Base-by-base conservation (phyloP, 1,140 invertebrate genomes). In the Drosophila leontia region DNA sequence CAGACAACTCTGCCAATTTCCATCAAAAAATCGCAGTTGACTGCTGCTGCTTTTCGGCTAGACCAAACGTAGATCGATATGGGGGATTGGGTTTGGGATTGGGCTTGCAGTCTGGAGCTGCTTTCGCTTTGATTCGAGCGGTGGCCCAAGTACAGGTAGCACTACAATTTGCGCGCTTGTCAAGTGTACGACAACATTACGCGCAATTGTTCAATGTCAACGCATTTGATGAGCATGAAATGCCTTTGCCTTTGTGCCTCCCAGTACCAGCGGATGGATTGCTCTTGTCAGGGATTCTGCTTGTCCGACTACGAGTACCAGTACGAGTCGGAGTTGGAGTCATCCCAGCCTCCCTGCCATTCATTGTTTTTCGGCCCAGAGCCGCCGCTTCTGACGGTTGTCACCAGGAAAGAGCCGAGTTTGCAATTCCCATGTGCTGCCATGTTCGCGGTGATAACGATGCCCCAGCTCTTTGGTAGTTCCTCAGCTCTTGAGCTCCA, bases 141-240 rank as follows among this genome's bases (percentile, higher is more conserved):
- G 35, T 26, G 50, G 61, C 39, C 61, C 42, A 59, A 41, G 78
- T 65, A 76, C 82, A 90, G 81, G 85, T 86, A 86, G 83, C 83
- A 83, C 86, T 90, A 90, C 85, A 90, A 90, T 90, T 90, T 90
- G 85, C 85, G 85, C 85, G 85, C 85, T 90, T 90, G 85, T 90
- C 85, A 90, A 90, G 81, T 90, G 85, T 90, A 90, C 86, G 85
- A 90, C 85, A 90, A 90, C 85, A 90, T 90, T 90, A 90, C 85
- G 86, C 85, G 85, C 85, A 90, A 90, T 90, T 90, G 85, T 90
- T 90, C 85, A 90, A 90, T 90, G 86, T 90, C 85, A 91, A 80
- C 83, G 85, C 85, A 91, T 90, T 90, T 90, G 85, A 90, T 90
- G 85, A 83, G 85, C 85, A 90, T 90, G 85, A 90, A 90, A 90